A percentile compares a stretch with the other conserved stretches of the same genome.
phyloP scores from a whole-genome alignment of 2,797 vertebrate species.

The Anolis apletophallus region DNA sequence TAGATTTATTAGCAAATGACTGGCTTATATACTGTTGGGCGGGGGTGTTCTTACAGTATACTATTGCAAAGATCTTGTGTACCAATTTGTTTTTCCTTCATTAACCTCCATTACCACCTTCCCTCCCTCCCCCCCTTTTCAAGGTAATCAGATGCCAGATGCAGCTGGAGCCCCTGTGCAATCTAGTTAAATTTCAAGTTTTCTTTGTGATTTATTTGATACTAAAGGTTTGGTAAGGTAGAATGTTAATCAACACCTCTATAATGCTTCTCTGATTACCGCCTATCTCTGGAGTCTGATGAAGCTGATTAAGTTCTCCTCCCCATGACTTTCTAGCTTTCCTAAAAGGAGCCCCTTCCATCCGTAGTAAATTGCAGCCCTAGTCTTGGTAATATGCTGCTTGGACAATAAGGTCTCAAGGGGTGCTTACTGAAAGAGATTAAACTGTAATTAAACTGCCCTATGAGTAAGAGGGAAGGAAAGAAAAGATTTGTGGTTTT shows the following conservation, averaged over 20 bases:
- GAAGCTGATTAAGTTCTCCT: constrained; percentile 75
- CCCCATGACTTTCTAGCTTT: constrained; percentile 65
- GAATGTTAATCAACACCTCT: constrained; percentile 71
- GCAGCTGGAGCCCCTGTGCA: constrained; percentile 65
- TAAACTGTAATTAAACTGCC: constrained; percentile 81
- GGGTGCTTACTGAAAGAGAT: constrained; percentile 79
- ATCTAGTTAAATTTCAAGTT: constrained; percentile 68
- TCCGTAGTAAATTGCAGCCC: constrained; percentile 75
- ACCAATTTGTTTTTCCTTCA: constrained; percentile 40
- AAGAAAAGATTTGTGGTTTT: constrained; percentile 78
- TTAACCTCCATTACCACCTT: constrained; percentile 52
- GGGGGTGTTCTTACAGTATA: not conserved
- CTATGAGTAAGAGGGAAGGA: constrained; percentile 73
- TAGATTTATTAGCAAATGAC: not conserved
- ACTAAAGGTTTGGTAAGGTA: constrained; percentile 59
- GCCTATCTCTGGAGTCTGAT: constrained; percentile 73
- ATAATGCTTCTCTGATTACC: constrained; percentile 78
- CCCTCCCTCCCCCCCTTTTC: constrained; percentile 11
- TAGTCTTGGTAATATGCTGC: constrained; percentile 72
- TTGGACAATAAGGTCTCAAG: constrained; percentile 76
- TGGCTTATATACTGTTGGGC: not conserved
- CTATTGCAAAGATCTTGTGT: constrained; percentile 49
- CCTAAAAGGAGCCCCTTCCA: constrained; percentile 70
- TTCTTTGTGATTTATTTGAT: constrained; percentile 72
- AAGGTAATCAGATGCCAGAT: constrained; percentile 52